Evolutionary conservation across 2,113 vertebrate genomes (phyloP).

Genomic region (Nibea albiflora): DNA sequence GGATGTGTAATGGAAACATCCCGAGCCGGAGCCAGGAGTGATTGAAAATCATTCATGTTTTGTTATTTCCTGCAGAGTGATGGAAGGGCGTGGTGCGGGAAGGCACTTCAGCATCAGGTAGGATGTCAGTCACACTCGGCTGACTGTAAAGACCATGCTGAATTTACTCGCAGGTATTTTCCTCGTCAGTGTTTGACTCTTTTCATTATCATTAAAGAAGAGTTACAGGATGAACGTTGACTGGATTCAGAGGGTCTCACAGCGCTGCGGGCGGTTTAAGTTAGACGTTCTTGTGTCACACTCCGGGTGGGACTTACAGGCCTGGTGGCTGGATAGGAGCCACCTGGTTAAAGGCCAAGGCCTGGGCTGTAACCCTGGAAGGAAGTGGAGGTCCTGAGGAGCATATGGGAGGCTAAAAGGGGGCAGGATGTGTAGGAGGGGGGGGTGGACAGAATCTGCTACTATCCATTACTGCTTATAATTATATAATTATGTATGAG

Average conservation of each 20-base stretch:
- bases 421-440: conserved; percentile 86
- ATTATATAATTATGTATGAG: not conserved
- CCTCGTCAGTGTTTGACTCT: not conserved
- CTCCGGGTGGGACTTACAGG: conserved; percentile 78
- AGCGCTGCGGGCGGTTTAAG: conserved; percentile 5
- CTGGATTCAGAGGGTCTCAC: not conserved
- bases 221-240: not conserved
- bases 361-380: conserved; percentile 89
- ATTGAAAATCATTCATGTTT: conserved; percentile 36
- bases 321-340: conserved; percentile 82
- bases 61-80: conserved; percentile 34
- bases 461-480: conserved; percentile 46
- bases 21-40: conserved; percentile 13
- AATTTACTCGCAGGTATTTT: conserved; percentile 7
- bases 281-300: conserved; percentile 48
- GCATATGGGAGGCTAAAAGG: conserved; percentile 70
- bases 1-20: conserved; percentile 52
- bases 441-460: conserved; percentile 53
- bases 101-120: conserved; percentile 12
- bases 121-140: conserved; percentile 10
- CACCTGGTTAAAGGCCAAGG: conserved; percentile 87
- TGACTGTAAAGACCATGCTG: not conserved
- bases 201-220: conserved; percentile 3
- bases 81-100: conserved; percentile 12
- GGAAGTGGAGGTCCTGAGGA: conserved; percentile 86